phyloP scores from a whole-genome alignment of 1,140 invertebrate genomes.

The Harpegnathos saltator region DNA sequence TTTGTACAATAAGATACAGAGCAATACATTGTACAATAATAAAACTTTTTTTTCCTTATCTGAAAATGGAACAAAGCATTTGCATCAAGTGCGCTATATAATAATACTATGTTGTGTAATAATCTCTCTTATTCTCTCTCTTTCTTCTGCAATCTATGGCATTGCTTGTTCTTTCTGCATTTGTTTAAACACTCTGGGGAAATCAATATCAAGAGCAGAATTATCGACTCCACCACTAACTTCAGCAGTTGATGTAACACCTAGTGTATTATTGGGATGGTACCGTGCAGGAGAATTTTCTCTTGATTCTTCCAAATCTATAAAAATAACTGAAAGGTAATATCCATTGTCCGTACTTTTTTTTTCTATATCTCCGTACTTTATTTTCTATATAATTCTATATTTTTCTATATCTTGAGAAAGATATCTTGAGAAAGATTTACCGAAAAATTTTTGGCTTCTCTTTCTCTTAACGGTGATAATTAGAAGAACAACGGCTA shows the following conservation, averaged over 20 bases:
- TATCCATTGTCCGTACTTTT: background rate
- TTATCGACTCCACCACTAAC: constrained; percentile 78
- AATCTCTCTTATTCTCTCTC: no score
- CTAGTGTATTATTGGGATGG: constrained; percentile 64
- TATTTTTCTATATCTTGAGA: no score
- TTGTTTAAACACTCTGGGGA: constrained; percentile 82
- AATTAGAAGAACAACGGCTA: constrained; percentile 79
- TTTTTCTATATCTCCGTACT: no score
- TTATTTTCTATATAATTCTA: no score
- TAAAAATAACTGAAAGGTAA: constrained; percentile 53
- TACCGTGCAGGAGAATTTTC: constrained; percentile 81
- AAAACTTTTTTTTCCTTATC: no score
- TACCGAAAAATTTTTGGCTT: constrained; percentile 81
- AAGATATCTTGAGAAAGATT: constrained; percentile 49
- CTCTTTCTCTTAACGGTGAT: constrained; percentile 75
- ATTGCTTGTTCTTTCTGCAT: constrained; percentile 77
- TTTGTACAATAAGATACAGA: background rate
- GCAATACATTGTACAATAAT: no score
- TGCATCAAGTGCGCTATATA: background rate
- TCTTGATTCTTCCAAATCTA: constrained; percentile 83
- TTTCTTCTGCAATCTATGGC: constrained; percentile 47
- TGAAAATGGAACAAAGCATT: no score
- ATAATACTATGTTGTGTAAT: background rate
- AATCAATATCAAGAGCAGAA: constrained; percentile 82
- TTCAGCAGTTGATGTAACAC: constrained; percentile 60